Evolutionary conservation across 2,797 vertebrate genomes (phyloP).

Genomic region (Jordanella pulchra): DNA sequence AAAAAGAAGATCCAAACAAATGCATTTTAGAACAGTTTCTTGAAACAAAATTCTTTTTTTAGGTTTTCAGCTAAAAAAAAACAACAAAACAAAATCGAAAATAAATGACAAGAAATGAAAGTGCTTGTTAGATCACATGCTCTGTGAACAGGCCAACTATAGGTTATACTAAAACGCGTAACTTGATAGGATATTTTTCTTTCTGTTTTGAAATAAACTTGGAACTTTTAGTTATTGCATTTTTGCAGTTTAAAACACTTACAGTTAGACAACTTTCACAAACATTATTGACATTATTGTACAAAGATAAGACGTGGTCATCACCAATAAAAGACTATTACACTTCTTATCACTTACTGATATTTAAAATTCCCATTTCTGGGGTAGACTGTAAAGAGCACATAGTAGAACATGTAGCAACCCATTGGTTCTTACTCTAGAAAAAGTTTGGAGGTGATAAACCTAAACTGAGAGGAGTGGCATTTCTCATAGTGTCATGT

Average conservation of each 20-base stretch:
- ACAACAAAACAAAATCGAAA: neutral
- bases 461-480: neutral
- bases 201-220: neutral
- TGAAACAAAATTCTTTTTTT: neutral
- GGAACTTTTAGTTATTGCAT: neutral
- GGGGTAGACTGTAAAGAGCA: too few relatives aligned
- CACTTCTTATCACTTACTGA: neutral
- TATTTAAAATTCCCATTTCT: neutral
- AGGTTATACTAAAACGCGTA: neutral
- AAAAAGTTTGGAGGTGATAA: neutral
- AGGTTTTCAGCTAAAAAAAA: neutral
- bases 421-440: neutral
- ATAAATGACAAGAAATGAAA: constrained; percentile 1
- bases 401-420: neutral
- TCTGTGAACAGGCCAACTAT: neutral
- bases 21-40: constrained; percentile 1
- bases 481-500: neutral
- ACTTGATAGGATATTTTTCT: neutral
- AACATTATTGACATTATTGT: neutral
- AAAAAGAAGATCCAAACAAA: constrained; percentile 16
- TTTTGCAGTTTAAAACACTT: neutral
- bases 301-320: neutral
- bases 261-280: neutral
- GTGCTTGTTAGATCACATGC: neutral
- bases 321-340: neutral